Conservation (phyloP, 2,888 invertebrate species). For the Creontiades dilutus region DNA sequence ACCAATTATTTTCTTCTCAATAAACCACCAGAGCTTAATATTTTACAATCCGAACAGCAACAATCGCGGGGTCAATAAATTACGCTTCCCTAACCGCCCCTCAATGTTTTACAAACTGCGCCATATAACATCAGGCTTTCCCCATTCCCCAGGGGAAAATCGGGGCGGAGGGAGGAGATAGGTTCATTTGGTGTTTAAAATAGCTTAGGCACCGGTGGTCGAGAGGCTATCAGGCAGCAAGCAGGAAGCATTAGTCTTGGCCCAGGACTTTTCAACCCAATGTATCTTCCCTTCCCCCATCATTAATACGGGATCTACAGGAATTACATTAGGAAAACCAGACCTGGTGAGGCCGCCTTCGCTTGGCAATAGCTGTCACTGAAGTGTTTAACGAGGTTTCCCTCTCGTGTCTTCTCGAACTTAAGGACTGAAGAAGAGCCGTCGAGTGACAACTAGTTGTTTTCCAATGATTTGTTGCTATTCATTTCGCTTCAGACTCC, state of each 20-base stretch:
- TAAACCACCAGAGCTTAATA: neutral
- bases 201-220: constrained; percentile 47
- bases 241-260: constrained; percentile 60
- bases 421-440: neutral
- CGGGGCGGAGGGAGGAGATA: neutral
- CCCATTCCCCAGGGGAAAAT: neutral
- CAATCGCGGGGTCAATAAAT: neutral
- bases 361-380: constrained; percentile 19
- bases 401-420: neutral
- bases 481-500: too few relatives aligned
- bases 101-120: neutral
- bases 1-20: too few relatives aligned
- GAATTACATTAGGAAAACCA: constrained; percentile 52
- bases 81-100: neutral
- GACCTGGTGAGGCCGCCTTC: neutral
- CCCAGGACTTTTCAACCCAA: neutral
- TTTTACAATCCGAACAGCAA: neutral
- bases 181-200: constrained; percentile 47
- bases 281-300: constrained; percentile 53
- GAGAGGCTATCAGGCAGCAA: constrained; percentile 48
- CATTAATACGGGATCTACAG: constrained; percentile 48
- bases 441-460: too few relatives aligned
- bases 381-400: constrained; percentile 24
- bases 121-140: neutral
- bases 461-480: too few relatives aligned